These are phyloP conservation scores for Falco naumanni DNA, from an alignment of 2,797 vertebrate species.

Conservation along the genomic window DNA sequence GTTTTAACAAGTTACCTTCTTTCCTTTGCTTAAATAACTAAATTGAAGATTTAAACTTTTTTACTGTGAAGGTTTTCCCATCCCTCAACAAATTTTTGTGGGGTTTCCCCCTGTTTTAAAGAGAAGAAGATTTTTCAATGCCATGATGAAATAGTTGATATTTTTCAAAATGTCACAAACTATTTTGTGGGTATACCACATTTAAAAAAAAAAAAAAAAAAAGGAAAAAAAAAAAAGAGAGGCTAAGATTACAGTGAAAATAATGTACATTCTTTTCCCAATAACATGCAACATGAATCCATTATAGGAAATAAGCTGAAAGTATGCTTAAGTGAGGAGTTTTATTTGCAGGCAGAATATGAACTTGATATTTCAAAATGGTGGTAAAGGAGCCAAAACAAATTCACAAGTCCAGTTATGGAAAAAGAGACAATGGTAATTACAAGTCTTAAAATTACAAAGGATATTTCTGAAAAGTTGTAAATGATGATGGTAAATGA, in stretches of 20 bases:
- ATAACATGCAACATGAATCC: not conserved
- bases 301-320: not conserved
- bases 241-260: not conserved
- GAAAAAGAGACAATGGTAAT: constrained; percentile 12
- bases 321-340: not conserved
- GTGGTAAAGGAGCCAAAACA: not conserved
- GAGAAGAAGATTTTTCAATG: not conserved
- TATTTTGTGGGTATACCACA: not conserved
- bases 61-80: not conserved
- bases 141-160: not conserved
- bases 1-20: not conserved
- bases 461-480: constrained; percentile 17
- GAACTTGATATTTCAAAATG: constrained; percentile 3
- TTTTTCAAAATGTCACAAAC: not conserved
- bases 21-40: not conserved
- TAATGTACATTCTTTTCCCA: not conserved
- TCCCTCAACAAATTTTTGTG: not conserved
- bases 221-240: not conserved
- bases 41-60: not conserved
- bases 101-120: not conserved
- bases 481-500: not conserved
- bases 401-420: not conserved
- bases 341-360: constrained; percentile 13
- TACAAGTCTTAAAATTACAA: constrained; percentile 11
- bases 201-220: not conserved